Evolutionary conservation across 1,140 invertebrate species (phyloP), one percentile per base, ranked within the genome.

Genomic region (Bombus sibiricus): DNA sequence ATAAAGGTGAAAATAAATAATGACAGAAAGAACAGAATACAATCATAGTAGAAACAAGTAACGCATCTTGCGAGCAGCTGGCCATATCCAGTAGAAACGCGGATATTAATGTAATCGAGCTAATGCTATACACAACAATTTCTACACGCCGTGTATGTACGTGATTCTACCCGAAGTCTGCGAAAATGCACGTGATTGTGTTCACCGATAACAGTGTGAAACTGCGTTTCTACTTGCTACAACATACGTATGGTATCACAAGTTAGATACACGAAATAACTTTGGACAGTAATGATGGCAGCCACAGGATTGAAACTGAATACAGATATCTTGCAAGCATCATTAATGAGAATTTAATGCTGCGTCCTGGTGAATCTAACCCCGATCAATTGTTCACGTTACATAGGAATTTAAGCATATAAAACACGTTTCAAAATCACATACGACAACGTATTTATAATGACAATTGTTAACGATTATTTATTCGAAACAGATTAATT

Each of bases 221-320:
- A 68, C 43, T 25, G 41, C 25, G 43, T 53, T 83, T 74, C 28
- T 57, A 34, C 22, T 9, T 37, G 18, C 32, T 32, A 34, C 18
- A 77, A 47, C 37, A 59, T 37, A 5, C 32, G 8, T 77, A 39
- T n/a, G 41, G n/a, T 57, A 72, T 76, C n/a, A 62, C 32, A 6
- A 88, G 47, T 34, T 43, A 75, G 34, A 78, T 25, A 74, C 39
- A n/a, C 39, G 53, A 75, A 83, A 83, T 66, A 87, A 74, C 77
- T 77, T 83, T 34, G 34, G 8, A 57, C 34, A 41, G 64, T 41
- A 57, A 73, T 66, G 37, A 73, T 53, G 18, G 34, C 28, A 59
- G 32, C 37, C 53, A 28, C 34, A 15, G 66, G 13, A 76, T 83
- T 75, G 32, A 68, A 76, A 76, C 32, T 25, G 81, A 76, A 39